Percentiles rank a stretch among this genome's conserved stretches.
These are phyloP conservation scores for Limonius californicus DNA, from an alignment of 1,140 invertebrate genomes.

Conservation along the genomic window DNA sequence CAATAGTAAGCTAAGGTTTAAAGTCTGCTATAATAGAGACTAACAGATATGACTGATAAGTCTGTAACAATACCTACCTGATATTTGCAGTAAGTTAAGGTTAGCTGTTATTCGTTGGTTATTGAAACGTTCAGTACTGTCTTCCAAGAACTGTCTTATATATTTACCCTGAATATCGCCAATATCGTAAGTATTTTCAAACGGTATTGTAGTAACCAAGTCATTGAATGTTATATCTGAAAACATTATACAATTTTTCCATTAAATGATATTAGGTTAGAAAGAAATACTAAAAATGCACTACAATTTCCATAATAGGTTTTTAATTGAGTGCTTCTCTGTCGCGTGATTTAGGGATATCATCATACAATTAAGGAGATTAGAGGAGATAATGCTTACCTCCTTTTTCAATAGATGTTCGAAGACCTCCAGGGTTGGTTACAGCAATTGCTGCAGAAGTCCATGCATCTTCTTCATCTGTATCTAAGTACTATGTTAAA, in stretches of 20 bases:
- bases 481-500: conserved; percentile 40
- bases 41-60: no score
- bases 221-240: conserved; percentile 52
- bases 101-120: background rate
- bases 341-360: no score
- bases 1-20: no score
- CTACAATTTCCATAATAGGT: no score
- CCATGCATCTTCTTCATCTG: conserved; percentile 51
- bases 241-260: no score
- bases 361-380: no score
- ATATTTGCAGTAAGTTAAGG: conserved; percentile 41
- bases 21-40: no score
- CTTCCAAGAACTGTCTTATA: conserved; percentile 52
- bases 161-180: conserved; percentile 52
- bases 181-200: conserved; percentile 55
- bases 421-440: conserved; percentile 67
- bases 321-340: no score
- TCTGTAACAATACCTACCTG: conserved; percentile 48
- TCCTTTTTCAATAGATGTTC: conserved; percentile 55
- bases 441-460: conserved; percentile 65
- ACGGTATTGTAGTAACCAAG: conserved; percentile 53
- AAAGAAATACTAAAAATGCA: no score
- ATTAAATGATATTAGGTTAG: no score
- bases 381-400: conserved; percentile 40
- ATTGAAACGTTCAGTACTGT: background rate